Percentiles rank a stretch among this genome's conserved stretches.
Evolutionary conservation across 1,140 invertebrate genomes (phyloP).

Genomic region (Ylistrum balloti): DNA sequence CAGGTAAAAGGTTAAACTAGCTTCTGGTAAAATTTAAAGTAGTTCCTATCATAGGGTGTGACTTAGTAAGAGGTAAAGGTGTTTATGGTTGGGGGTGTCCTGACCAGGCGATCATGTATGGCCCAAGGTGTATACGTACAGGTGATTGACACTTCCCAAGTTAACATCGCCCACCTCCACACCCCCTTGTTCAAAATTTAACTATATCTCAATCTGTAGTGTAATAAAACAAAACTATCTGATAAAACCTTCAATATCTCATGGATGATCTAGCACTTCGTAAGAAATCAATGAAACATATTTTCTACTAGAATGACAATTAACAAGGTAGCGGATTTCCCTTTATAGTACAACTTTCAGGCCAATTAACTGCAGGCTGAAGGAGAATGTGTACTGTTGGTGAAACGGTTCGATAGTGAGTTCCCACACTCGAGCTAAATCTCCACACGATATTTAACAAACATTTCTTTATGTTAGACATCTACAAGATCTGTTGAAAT

Average conservation of each 20-base stretch:
- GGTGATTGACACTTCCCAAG: not conserved
- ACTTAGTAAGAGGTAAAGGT: not conserved
- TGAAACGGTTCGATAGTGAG: not conserved
- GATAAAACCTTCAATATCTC: slow-evolving; percentile 25
- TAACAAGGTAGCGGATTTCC: not conserved
- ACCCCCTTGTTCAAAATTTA: not conserved
- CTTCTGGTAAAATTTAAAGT: not conserved
- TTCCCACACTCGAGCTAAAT: not conserved
- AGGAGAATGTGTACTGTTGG: not conserved
- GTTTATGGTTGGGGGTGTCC: not conserved
- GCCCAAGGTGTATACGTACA: not conserved
- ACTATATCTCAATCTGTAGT: not conserved
- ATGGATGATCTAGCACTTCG: not conserved
- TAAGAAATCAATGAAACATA: not conserved
- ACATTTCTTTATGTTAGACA: slow-evolving; percentile 28
- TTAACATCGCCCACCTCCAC: slow-evolving; percentile 28
- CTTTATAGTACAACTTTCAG: not conserved
- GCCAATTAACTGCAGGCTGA: not conserved
- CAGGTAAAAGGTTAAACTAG: slow-evolving; percentile 13
- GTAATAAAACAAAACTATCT: slow-evolving; percentile 8
- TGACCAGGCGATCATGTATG: not conserved
- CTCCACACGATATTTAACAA: slow-evolving; percentile 6
- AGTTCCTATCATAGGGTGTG: not conserved
- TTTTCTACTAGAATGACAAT: slow-evolving; percentile 19
- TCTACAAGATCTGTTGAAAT: slow-evolving; percentile 29